A percentile compares a stretch with the other conserved stretches of the same genome.
phyloP scores from a whole-genome alignment of 2,113 vertebrate species.

The Lota lota region DNA sequence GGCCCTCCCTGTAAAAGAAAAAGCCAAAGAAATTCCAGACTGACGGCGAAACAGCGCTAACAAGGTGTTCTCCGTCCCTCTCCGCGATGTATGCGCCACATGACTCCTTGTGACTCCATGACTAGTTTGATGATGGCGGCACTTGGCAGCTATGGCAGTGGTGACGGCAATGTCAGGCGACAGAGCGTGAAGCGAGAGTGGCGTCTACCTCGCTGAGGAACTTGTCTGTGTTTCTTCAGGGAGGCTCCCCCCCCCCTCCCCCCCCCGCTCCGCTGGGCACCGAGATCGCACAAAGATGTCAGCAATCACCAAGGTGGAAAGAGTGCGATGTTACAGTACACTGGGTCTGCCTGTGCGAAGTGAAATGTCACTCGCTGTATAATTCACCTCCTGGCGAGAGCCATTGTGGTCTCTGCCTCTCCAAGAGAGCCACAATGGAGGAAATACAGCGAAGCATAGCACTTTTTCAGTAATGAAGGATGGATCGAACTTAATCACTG shows the following conservation, averaged over 20 bases:
- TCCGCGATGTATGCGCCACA: slow-evolving; percentile 26
- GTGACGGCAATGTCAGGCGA: slow-evolving; percentile 20
- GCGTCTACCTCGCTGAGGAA: slow-evolving; percentile 4
- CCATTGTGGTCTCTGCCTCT: slow-evolving; percentile 24
- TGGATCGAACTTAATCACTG: slow-evolving; percentile 41
- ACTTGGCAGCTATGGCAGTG: neutral
- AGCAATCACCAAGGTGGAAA: slow-evolving; percentile 65
- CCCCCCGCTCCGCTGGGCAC: neutral
- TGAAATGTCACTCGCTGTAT: slow-evolving; percentile 58
- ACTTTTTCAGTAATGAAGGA: slow-evolving; percentile 45
- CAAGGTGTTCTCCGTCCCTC: slow-evolving; percentile 25
- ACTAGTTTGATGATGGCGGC: slow-evolving; percentile 59
- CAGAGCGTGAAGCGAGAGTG: slow-evolving; percentile 54
- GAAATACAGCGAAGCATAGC: slow-evolving; percentile 34
- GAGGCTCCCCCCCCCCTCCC: slow-evolving; percentile 34
- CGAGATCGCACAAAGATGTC: slow-evolving; percentile 53
- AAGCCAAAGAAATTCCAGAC: slow-evolving; percentile 10
- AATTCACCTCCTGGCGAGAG: slow-evolving; percentile 53
- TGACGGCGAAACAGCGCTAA: slow-evolving; percentile 19
- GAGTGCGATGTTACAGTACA: slow-evolving; percentile 54
- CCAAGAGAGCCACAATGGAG: neutral
- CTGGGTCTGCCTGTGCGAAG: slow-evolving; percentile 41
- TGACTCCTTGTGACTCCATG: slow-evolving; percentile 25
- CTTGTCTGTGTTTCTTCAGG: too few species aligned
- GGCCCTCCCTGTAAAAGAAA: neutral